phyloP scores from a whole-genome alignment of 2,888 invertebrate genomes.

The Aproaerema taeniolella region DNA sequence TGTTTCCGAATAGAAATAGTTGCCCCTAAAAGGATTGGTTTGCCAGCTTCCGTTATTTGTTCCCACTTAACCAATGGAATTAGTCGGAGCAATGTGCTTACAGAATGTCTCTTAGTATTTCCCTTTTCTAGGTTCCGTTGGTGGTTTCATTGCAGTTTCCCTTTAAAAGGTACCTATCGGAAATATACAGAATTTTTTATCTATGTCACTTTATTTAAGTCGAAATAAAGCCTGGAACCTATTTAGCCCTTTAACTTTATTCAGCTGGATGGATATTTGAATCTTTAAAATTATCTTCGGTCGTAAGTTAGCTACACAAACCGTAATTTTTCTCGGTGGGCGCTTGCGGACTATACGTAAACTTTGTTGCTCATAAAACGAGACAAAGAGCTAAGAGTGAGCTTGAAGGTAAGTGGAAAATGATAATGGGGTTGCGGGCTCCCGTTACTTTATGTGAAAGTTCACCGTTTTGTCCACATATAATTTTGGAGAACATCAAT shows the following conservation, averaged over 20 bases:
- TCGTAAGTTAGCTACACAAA: too few relatives aligned
- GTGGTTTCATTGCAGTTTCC: neutral
- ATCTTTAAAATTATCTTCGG: too few relatives aligned
- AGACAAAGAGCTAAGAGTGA: neutral
- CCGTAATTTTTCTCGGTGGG: too few relatives aligned
- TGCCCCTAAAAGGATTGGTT: slow-evolving; percentile 54
- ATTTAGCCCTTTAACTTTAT: too few relatives aligned
- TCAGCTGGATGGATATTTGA: too few relatives aligned
- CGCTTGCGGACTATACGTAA: too few relatives aligned
- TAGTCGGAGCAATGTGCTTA: slow-evolving; percentile 9
- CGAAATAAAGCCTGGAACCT: too few relatives aligned
- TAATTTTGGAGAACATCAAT: slow-evolving; percentile 45
- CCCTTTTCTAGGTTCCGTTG: slow-evolving; percentile 4
- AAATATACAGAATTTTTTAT: too few relatives aligned
- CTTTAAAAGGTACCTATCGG: too few relatives aligned
- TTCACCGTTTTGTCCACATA: slow-evolving; percentile 34
- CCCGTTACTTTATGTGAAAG: slow-evolving; percentile 29
- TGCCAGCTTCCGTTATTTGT: slow-evolving; percentile 53
- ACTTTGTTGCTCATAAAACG: neutral
- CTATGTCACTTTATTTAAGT: too few relatives aligned
- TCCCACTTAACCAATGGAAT: slow-evolving; percentile 38
- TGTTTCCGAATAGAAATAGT: slow-evolving; percentile 57
- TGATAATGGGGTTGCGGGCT: slow-evolving; percentile 9
- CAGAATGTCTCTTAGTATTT: slow-evolving; percentile 6
- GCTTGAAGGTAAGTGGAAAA: slow-evolving; percentile 7